phyloP scores from a whole-genome alignment of 2,113 vertebrate genomes.

The Centrocercus urophasianus region DNA sequence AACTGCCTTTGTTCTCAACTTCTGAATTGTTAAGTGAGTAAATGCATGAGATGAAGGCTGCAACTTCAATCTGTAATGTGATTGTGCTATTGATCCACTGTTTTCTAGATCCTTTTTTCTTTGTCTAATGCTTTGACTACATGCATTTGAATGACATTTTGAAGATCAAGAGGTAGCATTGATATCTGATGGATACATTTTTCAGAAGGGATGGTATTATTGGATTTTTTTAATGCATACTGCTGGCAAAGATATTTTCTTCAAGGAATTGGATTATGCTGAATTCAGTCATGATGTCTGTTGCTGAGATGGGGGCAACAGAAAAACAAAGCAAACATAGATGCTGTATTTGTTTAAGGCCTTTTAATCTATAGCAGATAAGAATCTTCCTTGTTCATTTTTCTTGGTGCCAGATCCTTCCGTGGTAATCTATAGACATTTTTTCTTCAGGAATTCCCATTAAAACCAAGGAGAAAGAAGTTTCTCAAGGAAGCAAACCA shows the following conservation, averaged over 20 bases:
- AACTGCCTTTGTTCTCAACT: too few species aligned
- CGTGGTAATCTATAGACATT: background rate
- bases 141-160: background rate
- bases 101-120: background rate
- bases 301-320: background rate
- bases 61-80: background rate
- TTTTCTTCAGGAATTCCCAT: background rate
- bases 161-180: background rate
- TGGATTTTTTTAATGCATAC: fast-evolving
- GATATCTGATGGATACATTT: background rate
- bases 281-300: background rate
- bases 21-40: background rate
- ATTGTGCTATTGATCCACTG: background rate
- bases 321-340: background rate
- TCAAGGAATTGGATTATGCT: background rate
- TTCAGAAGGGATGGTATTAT: background rate
- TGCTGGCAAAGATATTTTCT: background rate
- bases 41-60: background rate
- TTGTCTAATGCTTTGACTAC: background rate
- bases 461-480: background rate
- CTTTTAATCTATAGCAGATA: background rate
- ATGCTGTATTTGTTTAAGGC: background rate
- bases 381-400: background rate
- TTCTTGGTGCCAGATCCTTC: background rate
- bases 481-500: background rate